Percentiles rank a stretch among this genome's conserved stretches.
Evolutionary conservation across 2,113 vertebrate species (phyloP).

Genomic region (Sorex fumeus): DNA sequence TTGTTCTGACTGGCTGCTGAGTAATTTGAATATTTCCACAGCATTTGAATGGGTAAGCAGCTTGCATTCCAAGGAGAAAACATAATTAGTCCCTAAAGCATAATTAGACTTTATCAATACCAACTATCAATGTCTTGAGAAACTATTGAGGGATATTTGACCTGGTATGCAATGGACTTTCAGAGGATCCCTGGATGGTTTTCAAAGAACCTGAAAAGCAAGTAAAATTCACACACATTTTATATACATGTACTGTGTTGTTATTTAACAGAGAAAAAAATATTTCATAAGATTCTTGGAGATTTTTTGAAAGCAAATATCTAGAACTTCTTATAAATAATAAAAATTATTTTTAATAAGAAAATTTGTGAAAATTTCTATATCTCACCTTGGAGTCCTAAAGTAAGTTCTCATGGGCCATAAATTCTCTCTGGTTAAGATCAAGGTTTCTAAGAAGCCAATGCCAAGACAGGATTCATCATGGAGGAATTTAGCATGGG

Average conservation of each 20-base stretch:
- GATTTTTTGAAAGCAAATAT: constrained; percentile 6
- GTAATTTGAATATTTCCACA: constrained; percentile 56
- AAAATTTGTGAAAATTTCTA: no score
- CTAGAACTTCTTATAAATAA: constrained; percentile 3
- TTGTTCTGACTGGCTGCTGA: constrained; percentile 55
- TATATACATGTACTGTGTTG: not conserved
- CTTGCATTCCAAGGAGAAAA: constrained; percentile 24
- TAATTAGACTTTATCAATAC: constrained; percentile 18
- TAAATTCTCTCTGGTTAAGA: not conserved
- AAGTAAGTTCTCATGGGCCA: not conserved
- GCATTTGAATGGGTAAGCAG: constrained; percentile 23
- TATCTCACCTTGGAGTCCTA: no score
- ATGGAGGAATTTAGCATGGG: constrained; percentile 20
- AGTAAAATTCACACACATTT: constrained; percentile 24
- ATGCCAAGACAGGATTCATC: not conserved
- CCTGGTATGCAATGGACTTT: not conserved
- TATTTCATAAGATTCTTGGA: constrained; percentile 15
- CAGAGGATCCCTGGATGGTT: not conserved
- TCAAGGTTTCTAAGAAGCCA: not conserved
- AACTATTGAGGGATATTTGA: constrained; percentile 16
- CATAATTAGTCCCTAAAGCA: constrained; percentile 11
- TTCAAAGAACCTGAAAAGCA: constrained; percentile 9
- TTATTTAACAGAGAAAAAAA: constrained; percentile 6
- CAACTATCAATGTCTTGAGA: constrained; percentile 31
- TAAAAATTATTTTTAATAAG: not conserved